These are phyloP conservation scores for Salminus brasiliensis DNA, from an alignment of 2,113 vertebrate genomes.

Conservation along the genomic window DNA sequence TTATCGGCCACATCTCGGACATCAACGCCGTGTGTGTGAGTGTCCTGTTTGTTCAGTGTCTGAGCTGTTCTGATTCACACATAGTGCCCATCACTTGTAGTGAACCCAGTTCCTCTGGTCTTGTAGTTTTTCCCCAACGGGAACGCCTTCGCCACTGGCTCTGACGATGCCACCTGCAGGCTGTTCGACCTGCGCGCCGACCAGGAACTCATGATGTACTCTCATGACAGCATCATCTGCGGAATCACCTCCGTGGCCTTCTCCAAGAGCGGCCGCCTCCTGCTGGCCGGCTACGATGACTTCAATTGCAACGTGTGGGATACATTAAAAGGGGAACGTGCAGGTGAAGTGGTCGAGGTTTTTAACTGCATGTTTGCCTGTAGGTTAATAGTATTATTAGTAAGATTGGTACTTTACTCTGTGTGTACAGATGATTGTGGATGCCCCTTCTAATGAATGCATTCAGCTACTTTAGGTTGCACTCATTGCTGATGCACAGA, in stretches of 20 bases:
- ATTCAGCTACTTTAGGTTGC: too few relatives aligned
- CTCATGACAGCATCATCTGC: slow-evolving; percentile 95
- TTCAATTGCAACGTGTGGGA: slow-evolving; percentile 99
- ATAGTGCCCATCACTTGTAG: neutral
- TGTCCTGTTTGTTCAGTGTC: slow-evolving; percentile 32
- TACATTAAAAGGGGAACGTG: slow-evolving; percentile 93
- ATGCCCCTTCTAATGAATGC: too few relatives aligned
- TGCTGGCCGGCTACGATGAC: slow-evolving; percentile 94
- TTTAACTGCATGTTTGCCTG: neutral
- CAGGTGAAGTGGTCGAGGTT: slow-evolving; percentile 77
- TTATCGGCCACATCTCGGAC: slow-evolving; percentile 92
- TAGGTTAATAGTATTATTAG: too few relatives aligned
- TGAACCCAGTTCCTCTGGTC: neutral
- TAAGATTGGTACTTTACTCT: too few relatives aligned
- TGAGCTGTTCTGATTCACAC: neutral
- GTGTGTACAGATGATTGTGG: too few relatives aligned
- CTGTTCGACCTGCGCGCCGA: slow-evolving; percentile 95
- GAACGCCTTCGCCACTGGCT: slow-evolving; percentile 93
- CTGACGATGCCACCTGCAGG: slow-evolving; percentile 95
- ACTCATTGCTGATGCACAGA: too few relatives aligned
- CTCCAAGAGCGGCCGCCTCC: slow-evolving; percentile 96
- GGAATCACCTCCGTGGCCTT: slow-evolving; percentile 98
- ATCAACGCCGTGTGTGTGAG: slow-evolving; percentile 97
- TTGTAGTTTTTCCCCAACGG: slow-evolving; percentile 93
- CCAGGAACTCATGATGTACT: slow-evolving; percentile 93